A percentile compares a stretch with the other conserved stretches of the same genome.
phyloP scores from a whole-genome alignment of 2,113 vertebrate species.

The Tricholaema leucomelas region DNA sequence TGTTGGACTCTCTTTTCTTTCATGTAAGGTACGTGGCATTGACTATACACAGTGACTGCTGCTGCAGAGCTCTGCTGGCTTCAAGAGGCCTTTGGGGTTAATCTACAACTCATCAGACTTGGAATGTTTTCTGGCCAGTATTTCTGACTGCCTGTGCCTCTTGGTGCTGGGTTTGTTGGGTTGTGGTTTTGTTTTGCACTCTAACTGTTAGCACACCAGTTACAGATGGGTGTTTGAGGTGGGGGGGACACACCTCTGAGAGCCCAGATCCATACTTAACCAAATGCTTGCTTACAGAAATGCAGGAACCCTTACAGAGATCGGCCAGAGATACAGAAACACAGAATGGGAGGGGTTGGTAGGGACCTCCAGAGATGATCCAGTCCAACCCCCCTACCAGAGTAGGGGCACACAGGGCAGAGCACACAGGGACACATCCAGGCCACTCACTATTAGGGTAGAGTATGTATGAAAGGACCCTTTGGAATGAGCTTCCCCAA shows the following conservation, averaged over 20 bases:
- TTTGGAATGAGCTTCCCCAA: not conserved
- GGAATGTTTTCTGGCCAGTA: slow-evolving; percentile 46
- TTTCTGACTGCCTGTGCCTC: not conserved
- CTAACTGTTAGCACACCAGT: not conserved
- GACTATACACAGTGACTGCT: not conserved
- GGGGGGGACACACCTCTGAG: not conserved
- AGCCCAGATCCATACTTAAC: not conserved
- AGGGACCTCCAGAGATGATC: no score
- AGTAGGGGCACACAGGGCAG: no score
- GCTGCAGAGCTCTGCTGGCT: not conserved
- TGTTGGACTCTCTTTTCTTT: not conserved
- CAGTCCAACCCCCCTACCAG: no score
- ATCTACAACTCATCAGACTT: not conserved
- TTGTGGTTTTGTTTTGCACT: not conserved
- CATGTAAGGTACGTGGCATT: not conserved
- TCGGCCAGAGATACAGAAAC: not conserved
- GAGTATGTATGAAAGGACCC: not conserved
- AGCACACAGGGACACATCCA: no score
- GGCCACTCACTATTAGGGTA: not conserved
- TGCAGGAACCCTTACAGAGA: not conserved
- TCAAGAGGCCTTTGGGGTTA: not conserved
- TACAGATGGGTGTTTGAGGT: not conserved
- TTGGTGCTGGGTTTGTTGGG: not conserved
- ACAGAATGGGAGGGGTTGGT: no score
- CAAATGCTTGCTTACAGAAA: not conserved